Evolutionary conservation across 2,113 vertebrate genomes (phyloP), one percentile per base, ranked within the genome.

Genomic region (Corythoichthys haematopterus): DNA sequence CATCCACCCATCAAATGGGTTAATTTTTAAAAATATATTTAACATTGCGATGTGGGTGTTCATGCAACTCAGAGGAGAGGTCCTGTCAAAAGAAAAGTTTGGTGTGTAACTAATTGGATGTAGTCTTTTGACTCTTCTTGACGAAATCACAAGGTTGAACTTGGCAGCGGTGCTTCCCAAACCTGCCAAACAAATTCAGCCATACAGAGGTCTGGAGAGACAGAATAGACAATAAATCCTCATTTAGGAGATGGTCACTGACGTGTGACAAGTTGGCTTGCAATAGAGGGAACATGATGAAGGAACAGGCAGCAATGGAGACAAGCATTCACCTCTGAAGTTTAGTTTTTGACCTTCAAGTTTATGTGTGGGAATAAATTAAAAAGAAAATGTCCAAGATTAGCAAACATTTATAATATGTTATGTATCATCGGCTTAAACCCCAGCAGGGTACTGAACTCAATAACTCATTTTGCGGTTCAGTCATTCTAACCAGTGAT

Each of bases 151-250:
- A 86, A 75, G 68, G 60, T 66, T 75, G 76, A 71, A 75, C 62
- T 76, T 72, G 62, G 69, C 64, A 72, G 35, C 10, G 15, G 6
- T 6, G 20, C 68, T 70, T 68, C 48, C 58, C 60, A 80, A 71
- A 74, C 68, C 80, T 81, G 80, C 67, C 81, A 76, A 78, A 87
- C 64, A 68, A 77, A 72, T 64, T 77, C 70, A 64, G 61, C 57
- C 76, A 75, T 69, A 70, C 75, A 48, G 52, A 38, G 74, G 74
- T 74, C 57, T 70, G 68, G 63, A 61, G 60, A 47, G 78, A 55
- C 58, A 61, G 75, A 66, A 8, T n/a, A 63, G 60, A 70, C 69
- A 72, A 90, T 88, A 88, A 78, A 87, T 91, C 81, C 82, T 88
- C 75, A 88, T 91, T 85, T 87, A 72, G 6, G 38, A 72, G 69